These are phyloP conservation scores for Synanthedon tipuliformis DNA, from an alignment of 2,888 invertebrate species.

Conservation along the genomic window DNA sequence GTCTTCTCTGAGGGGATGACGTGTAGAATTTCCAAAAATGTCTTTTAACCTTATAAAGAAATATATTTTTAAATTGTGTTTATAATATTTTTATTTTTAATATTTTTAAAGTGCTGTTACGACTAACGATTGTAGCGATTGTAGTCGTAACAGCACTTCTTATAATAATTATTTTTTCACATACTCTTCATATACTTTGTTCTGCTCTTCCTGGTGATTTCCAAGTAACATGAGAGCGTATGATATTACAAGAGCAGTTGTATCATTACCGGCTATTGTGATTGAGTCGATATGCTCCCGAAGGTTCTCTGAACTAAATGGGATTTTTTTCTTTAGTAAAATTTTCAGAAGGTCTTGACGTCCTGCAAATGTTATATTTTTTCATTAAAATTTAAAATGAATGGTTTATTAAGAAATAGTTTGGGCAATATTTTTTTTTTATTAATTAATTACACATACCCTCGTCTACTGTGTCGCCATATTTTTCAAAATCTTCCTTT, in stretches of 20 bases:
- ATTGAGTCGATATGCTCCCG: slow-evolving; percentile 70
- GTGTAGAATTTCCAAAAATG: slow-evolving; percentile 51
- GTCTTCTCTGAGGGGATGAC: slow-evolving; percentile 55
- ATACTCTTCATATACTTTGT: slow-evolving; percentile 33
- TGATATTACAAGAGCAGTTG: slow-evolving; percentile 50
- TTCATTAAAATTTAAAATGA: too few relatives aligned
- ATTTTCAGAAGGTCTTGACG: slow-evolving; percentile 47
- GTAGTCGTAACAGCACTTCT: not conserved
- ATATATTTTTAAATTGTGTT: not conserved
- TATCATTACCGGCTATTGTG: slow-evolving; percentile 68
- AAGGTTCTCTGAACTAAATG: slow-evolving; percentile 61
- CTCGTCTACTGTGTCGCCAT: not conserved
- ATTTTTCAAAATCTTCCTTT: slow-evolving; percentile 9
- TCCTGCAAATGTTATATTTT: slow-evolving; percentile 11
- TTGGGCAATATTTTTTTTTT: too few relatives aligned
- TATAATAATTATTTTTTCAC: slow-evolving; percentile 6
- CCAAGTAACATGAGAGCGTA: slow-evolving; percentile 46
- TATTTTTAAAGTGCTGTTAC: too few relatives aligned
- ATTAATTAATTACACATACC: not conserved
- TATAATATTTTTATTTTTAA: too few relatives aligned
- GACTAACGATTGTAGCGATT: too few relatives aligned
- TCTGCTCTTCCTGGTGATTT: slow-evolving; percentile 26
- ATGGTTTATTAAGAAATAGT: too few relatives aligned
- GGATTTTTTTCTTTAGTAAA: slow-evolving; percentile 36
- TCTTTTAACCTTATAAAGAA: slow-evolving; percentile 44